These are phyloP conservation scores for Megalonaias nervosa DNA, from an alignment of 1,140 invertebrate genomes.

Conservation along the genomic window DNA sequence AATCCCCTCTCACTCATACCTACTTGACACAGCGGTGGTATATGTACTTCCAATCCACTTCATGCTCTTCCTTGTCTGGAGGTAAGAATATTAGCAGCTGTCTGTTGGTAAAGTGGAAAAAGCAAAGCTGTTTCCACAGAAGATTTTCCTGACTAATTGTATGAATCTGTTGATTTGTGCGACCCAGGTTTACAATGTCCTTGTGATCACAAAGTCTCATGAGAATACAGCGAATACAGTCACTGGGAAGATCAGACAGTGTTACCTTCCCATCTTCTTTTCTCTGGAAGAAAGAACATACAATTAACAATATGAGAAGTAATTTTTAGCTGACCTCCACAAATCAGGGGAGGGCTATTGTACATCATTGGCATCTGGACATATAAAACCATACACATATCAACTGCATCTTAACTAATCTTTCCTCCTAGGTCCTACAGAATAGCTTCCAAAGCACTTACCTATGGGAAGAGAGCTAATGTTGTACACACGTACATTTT, in stretches of 20 bases:
- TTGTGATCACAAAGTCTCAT: constrained; percentile 91
- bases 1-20: not conserved
- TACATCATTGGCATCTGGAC: not conserved
- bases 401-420: too few species aligned
- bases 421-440: too few species aligned
- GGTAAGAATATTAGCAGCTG: constrained; percentile 83
- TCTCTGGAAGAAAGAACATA: constrained; percentile 76
- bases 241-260: constrained; percentile 92
- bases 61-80: constrained; percentile 39
- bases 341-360: not conserved
- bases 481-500: too few species aligned
- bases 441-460: too few species aligned
- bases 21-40: constrained; percentile 64
- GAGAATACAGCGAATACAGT: constrained; percentile 93
- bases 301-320: too few species aligned
- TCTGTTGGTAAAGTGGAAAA: constrained; percentile 91
- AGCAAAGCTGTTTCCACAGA: constrained; percentile 92
- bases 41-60: constrained; percentile 59
- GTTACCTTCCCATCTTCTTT: constrained; percentile 86
- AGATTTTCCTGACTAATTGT: constrained; percentile 88
- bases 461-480: too few species aligned
- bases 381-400: too few species aligned
- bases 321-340: too few species aligned
- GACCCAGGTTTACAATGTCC: constrained; percentile 84
- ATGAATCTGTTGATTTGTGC: constrained; percentile 82